Base-by-base conservation (phyloP, 2,888 invertebrate genomes). In the Cloeon dipterum region DNA sequence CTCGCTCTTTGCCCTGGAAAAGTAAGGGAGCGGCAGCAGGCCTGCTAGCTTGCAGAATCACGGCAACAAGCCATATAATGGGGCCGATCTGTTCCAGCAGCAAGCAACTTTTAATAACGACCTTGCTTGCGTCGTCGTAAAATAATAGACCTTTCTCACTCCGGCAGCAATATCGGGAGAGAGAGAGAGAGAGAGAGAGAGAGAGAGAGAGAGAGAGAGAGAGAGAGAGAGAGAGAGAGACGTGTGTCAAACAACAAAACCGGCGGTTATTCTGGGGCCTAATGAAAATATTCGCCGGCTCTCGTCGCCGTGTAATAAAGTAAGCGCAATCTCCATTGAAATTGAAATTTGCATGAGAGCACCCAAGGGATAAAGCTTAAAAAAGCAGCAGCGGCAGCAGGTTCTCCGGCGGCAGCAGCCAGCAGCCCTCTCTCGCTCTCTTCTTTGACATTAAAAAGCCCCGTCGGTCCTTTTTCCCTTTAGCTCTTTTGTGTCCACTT, bases 331-430 rank as follows among this genome's bases (percentile, higher is more conserved):
- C 29, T 29, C 14, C 29, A 29, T 29, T 29, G 29, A 29, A 29
- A 29, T 29, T 29, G 29, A 29, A 29, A 29, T 29, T 29, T 29
- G n/a, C 29, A 29, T 29, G 29, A 29, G 29, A 29, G 29, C 16
- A 29, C 29, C 29, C 29, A 11, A 29, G 29, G 29, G 29, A 29
- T 5, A n/a, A n/a, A n/a, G n/a, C n/a, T n/a, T n/a, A n/a, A n/a
- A n/a, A n/a, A n/a, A n/a, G n/a, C n/a, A n/a, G n/a, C n/a, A n/a
- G n/a, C n/a, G n/a, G n/a, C n/a, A n/a, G n/a, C n/a, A n/a, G n/a
- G n/a, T n/a, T n/a, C n/a, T n/a, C n/a, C n/a, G n/a, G n/a, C n/a
- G n/a, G n/a, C n/a, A 21, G n/a, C n/a, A n/a, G n/a, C n/a, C n/a
- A n/a, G n/a, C n/a, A 23, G 25, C n/a, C 29, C 7, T 14, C 5